Evolutionary conservation across 2,797 vertebrate species (phyloP).

Genomic region (Poeciliopsis turneri): DNA sequence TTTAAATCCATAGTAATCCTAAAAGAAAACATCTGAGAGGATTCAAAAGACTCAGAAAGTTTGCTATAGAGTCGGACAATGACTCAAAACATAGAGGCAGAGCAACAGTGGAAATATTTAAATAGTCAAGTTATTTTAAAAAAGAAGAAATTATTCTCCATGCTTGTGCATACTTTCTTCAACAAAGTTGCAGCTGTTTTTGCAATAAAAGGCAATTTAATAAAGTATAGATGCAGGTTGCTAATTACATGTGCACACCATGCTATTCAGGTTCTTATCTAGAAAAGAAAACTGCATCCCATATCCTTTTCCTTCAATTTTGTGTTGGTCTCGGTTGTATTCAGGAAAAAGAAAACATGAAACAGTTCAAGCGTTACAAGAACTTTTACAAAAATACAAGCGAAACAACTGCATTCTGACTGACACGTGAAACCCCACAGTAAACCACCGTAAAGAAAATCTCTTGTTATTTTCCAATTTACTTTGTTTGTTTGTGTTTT

Average conservation of each 20-base stretch:
- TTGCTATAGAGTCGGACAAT: background rate
- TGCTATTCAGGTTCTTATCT: background rate
- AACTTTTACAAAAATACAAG: background rate
- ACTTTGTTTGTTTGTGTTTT: background rate
- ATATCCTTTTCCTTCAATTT: background rate
- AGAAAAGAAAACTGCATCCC: background rate
- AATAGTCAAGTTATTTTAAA: background rate
- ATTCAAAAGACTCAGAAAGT: background rate
- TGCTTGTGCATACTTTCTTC: background rate
- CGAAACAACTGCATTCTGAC: background rate
- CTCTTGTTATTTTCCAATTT: background rate
- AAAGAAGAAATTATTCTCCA: background rate
- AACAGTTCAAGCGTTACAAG: background rate
- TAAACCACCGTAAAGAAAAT: background rate
- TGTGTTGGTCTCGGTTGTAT: background rate
- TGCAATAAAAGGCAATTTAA: background rate
- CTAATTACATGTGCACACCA: background rate
- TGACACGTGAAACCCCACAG: background rate
- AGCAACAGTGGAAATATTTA: background rate
- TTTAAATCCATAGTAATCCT: background rate
- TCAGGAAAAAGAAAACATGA: background rate
- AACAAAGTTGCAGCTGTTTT: background rate
- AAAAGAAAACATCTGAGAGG: background rate
- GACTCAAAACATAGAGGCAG: background rate
- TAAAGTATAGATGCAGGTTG: background rate